These are phyloP conservation scores for Noctua comes DNA, from an alignment of 2,888 invertebrate species.

Conservation along the genomic window DNA sequence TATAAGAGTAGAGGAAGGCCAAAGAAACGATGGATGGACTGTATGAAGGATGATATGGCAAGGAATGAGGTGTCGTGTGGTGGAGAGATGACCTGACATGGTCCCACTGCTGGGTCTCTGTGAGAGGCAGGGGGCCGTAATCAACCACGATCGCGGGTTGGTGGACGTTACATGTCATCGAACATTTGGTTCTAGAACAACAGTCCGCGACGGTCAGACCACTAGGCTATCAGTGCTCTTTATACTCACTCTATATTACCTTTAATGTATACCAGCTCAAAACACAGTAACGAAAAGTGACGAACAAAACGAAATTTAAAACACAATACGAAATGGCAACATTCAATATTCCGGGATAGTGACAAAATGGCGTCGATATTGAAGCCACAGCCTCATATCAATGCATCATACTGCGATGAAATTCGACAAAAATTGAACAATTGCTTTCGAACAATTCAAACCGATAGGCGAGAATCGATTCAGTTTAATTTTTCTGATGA, in stretches of 20 bases:
- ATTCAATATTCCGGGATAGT: constrained; percentile 33
- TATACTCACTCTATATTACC: not conserved
- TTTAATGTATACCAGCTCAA: not conserved
- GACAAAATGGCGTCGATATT: not conserved
- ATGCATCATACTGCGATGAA: constrained; percentile 8
- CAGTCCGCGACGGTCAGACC: too few species aligned
- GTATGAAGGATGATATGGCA: not conserved
- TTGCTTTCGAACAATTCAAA: constrained; percentile 12
- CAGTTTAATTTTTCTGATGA: constrained; percentile 3
- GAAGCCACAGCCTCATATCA: constrained; percentile 6
- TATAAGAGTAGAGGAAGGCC: too few species aligned
- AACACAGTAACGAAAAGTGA: not conserved
- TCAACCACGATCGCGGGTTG: not conserved
- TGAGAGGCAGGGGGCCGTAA: not conserved
- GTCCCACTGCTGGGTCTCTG: not conserved
- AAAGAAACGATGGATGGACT: not conserved
- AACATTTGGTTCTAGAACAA: not conserved
- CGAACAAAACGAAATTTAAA: constrained; percentile 10
- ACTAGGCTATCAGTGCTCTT: too few species aligned
- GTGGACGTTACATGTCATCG: not conserved
- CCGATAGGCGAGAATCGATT: not conserved
- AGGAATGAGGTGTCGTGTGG: too few species aligned
- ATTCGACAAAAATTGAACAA: not conserved
- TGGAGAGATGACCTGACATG: not conserved
- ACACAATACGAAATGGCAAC: constrained; percentile 5